These are phyloP conservation scores for Xylophagus ater DNA, from an alignment of 2,888 invertebrate genomes.

Conservation along the genomic window DNA sequence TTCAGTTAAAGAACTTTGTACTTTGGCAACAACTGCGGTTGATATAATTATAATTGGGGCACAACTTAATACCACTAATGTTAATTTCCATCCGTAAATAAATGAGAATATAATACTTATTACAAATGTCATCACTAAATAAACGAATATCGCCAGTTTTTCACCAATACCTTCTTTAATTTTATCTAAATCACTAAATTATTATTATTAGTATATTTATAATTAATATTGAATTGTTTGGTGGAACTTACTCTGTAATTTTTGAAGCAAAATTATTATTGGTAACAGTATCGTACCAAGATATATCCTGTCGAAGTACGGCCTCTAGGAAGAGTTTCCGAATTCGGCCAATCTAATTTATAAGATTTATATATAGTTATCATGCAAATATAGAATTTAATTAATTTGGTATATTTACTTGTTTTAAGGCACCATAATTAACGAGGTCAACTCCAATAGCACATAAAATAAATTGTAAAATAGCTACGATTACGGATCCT, in stretches of 20 bases:
- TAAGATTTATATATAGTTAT: too few relatives aligned
- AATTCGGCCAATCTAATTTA: slow-evolving; percentile 44
- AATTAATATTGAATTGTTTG: neutral
- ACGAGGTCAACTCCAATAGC: slow-evolving; percentile 52
- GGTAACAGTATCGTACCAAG: slow-evolving; percentile 60
- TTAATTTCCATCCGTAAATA: slow-evolving; percentile 71
- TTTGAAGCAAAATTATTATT: slow-evolving; percentile 60
- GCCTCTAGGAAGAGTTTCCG: slow-evolving; percentile 49
- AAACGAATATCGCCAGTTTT: slow-evolving; percentile 59
- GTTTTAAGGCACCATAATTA: slow-evolving; percentile 51
- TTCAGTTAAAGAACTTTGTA: slow-evolving; percentile 53
- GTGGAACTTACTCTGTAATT: slow-evolving; percentile 54
- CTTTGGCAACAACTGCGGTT: slow-evolving; percentile 63
- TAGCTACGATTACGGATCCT: slow-evolving; percentile 44
- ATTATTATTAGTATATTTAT: too few relatives aligned
- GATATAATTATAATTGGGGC: slow-evolving; percentile 62
- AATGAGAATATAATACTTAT: slow-evolving; percentile 48
- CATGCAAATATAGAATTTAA: too few relatives aligned
- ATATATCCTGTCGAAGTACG: slow-evolving; percentile 56
- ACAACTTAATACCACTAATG: slow-evolving; percentile 62
- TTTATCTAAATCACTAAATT: slow-evolving; percentile 57
- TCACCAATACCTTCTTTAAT: slow-evolving; percentile 74
- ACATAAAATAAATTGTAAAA: slow-evolving; percentile 49
- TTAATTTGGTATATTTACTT: too few relatives aligned
- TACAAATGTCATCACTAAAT: slow-evolving; percentile 41